phyloP scores from a whole-genome alignment of 2,797 vertebrate species.

The Anisognathus igniventris region DNA sequence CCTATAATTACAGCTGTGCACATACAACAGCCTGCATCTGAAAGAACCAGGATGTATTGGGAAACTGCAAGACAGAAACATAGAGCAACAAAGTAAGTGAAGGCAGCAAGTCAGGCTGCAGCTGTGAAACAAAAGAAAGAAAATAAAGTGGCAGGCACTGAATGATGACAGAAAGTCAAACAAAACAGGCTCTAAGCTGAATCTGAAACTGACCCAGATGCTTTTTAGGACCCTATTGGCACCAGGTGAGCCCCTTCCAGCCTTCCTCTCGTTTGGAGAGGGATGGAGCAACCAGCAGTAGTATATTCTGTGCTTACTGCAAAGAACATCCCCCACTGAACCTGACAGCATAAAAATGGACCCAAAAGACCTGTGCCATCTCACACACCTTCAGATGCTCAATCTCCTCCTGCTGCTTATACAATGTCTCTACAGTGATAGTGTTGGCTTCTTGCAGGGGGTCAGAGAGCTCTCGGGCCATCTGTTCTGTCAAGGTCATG shows the following conservation, averaged over 20 bases:
- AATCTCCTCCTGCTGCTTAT: slow-evolving; percentile 77
- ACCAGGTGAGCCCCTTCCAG: neutral
- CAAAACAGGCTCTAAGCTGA: neutral
- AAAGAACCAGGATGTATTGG: neutral
- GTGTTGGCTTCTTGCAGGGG: neutral
- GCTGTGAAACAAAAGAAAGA: neutral
- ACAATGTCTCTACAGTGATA: slow-evolving; percentile 61
- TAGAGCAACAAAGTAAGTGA: neutral
- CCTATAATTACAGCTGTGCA: neutral
- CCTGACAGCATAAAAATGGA: neutral
- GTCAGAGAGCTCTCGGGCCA: slow-evolving; percentile 67
- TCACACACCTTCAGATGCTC: slow-evolving; percentile 84
- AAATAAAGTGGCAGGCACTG: neutral
- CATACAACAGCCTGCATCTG: neutral
- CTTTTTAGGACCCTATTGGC: neutral
- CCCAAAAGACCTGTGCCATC: neutral
- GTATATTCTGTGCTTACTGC: neutral
- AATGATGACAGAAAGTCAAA: neutral
- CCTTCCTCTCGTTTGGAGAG: neutral
- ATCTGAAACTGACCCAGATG: neutral
- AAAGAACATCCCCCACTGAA: neutral
- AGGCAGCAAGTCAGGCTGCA: neutral
- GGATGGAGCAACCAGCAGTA: neutral
- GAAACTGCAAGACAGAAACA: neutral
- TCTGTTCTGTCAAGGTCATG: slow-evolving; percentile 83